Evolutionary conservation across 2,113 vertebrate genomes (phyloP).

Genomic region (Pardalotus punctatus): DNA sequence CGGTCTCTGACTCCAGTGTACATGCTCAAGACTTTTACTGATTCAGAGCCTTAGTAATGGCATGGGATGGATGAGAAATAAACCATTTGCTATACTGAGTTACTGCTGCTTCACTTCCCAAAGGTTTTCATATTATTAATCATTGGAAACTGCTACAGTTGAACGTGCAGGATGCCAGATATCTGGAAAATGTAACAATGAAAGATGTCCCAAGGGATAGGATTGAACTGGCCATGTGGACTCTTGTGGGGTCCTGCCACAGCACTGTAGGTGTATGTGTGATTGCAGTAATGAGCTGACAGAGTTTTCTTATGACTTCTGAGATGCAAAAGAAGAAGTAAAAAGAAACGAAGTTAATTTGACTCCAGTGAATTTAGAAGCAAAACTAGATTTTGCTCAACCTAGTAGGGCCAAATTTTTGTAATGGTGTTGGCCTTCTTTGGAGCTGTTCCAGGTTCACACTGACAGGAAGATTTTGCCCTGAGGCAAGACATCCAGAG

Average conservation of each 20-base stretch:
- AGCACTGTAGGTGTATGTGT: background rate
- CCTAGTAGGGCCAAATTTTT: background rate
- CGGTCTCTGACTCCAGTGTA: background rate
- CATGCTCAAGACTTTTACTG: background rate
- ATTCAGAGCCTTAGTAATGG: background rate
- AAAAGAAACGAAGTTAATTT: conserved; percentile 6
- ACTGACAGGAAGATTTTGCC: background rate
- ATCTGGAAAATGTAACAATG: conserved; percentile 34
- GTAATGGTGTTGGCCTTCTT: background rate
- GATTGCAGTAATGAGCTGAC: background rate
- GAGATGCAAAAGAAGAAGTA: background rate
- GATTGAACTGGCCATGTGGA: background rate
- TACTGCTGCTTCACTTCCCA: background rate
- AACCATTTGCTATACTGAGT: background rate
- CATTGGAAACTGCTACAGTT: background rate
- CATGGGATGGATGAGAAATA: background rate
- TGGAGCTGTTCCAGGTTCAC: conserved; percentile 19
- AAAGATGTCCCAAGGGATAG: background rate
- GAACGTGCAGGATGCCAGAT: background rate
- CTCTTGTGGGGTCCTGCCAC: background rate
- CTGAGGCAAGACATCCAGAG: background rate
- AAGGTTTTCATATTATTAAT: background rate
- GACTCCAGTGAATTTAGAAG: background rate
- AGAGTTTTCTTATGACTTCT: background rate
- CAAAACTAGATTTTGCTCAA: background rate